Percentiles rank a stretch among this genome's conserved stretches.
Conservation (phyloP, 2,888 invertebrate genomes). For the Lasioglossum calceatum region DNA sequence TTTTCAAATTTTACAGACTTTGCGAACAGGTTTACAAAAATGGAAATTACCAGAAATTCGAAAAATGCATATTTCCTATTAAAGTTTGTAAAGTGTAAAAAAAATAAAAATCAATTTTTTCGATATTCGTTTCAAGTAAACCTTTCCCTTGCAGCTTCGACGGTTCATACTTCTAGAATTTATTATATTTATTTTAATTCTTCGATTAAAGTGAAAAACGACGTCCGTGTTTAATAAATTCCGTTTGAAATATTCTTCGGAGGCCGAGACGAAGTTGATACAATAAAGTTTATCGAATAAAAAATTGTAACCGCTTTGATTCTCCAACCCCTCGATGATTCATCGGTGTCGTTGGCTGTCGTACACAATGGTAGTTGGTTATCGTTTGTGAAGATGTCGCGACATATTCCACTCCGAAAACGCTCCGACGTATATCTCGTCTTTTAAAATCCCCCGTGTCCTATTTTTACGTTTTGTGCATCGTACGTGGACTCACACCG, state of each 20-base stretch:
- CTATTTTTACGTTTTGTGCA: not conserved
- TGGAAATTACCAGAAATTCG: too few relatives aligned
- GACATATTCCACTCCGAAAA: not conserved
- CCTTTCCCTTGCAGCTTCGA: too few relatives aligned
- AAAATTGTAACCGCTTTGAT: not conserved
- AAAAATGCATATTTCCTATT: too few relatives aligned
- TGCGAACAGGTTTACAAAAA: too few relatives aligned
- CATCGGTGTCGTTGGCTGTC: not conserved
- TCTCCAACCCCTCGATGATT: not conserved
- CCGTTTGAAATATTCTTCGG: not conserved
- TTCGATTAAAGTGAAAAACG: not conserved
- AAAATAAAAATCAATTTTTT: too few relatives aligned
- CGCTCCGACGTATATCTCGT: not conserved
- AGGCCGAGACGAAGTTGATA: too few relatives aligned
- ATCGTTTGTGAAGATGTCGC: not conserved
- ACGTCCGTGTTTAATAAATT: not conserved
- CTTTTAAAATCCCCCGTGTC: not conserved
- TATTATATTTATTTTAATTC: not conserved
- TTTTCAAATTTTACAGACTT: too few relatives aligned
- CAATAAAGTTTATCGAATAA: too few relatives aligned
- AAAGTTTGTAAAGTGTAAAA: too few relatives aligned
- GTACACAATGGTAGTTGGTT: not conserved
- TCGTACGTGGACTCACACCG: constrained; percentile 5
- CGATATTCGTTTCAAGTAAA: too few relatives aligned
- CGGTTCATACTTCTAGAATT: not conserved